A percentile compares a stretch with the other conserved stretches of the same genome.
phyloP scores from a whole-genome alignment of 2,113 vertebrate genomes.

The Pelobates fuscus region DNA sequence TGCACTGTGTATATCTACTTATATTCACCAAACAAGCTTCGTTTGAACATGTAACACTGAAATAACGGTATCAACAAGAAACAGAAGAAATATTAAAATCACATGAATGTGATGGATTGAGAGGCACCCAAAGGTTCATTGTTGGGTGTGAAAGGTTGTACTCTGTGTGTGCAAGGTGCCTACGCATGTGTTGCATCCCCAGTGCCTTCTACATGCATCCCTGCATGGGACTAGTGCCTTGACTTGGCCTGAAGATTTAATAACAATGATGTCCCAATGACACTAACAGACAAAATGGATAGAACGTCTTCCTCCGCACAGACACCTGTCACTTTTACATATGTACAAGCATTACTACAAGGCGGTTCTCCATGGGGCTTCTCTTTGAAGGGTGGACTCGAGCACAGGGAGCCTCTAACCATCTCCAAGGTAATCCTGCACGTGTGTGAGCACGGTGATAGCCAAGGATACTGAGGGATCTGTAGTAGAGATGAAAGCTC shows the following conservation, averaged over 20 bases:
- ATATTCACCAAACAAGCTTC: constrained; percentile 31
- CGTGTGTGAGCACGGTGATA: not conserved
- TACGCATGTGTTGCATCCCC: constrained; percentile 20
- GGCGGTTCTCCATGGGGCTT: constrained; percentile 96
- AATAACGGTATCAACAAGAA: constrained; percentile 35
- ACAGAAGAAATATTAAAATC: not conserved
- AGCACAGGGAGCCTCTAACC: constrained; percentile 83
- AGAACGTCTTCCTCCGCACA: constrained; percentile 45
- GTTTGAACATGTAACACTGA: not conserved
- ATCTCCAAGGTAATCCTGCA: constrained; percentile 87
- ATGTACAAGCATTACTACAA: constrained; percentile 82
- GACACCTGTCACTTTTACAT: constrained; percentile 67
- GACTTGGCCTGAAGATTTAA: constrained; percentile 8
- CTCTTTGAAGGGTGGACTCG: constrained; percentile 89
- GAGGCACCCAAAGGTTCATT: not conserved
- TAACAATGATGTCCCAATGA: constrained; percentile 53
- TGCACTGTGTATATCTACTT: not conserved
- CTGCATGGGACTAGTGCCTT: constrained; percentile 1
- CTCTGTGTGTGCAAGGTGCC: constrained; percentile 13
- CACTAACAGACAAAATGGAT: constrained; percentile 60
- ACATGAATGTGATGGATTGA: constrained; percentile 1
- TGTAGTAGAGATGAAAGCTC: too few relatives aligned
- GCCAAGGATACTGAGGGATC: not conserved
- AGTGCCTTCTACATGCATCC: not conserved
- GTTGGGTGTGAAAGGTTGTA: constrained; percentile 12